Evolutionary conservation across 2,113 vertebrate genomes (phyloP).

Genomic region (Corydoras maculifer): DNA sequence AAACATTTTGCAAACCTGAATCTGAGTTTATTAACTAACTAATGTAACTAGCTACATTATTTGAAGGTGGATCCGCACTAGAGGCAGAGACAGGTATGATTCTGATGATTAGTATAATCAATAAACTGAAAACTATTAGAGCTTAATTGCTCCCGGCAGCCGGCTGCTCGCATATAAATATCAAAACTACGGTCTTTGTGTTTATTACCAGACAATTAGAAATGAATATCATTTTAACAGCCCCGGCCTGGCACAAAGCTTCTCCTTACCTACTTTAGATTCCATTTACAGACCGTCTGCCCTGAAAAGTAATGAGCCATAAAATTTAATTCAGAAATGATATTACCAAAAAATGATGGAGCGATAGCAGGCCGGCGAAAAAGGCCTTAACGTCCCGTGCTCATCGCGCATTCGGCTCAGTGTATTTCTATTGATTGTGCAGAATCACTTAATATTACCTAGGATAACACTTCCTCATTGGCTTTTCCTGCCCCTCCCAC

Average conservation of each 20-base stretch:
- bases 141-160: slow-evolving; percentile 68
- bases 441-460: slow-evolving; percentile 67
- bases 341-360: slow-evolving; percentile 83
- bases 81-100: too few relatives aligned
- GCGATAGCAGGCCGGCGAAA: slow-evolving; percentile 72
- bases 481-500: slow-evolving; percentile 25
- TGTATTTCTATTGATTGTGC: slow-evolving; percentile 65
- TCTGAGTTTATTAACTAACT: too few relatives aligned
- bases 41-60: too few relatives aligned
- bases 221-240: slow-evolving; percentile 86
- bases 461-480: slow-evolving; percentile 65
- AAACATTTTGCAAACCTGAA: too few relatives aligned
- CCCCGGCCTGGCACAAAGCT: slow-evolving; percentile 75
- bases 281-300: slow-evolving; percentile 82
- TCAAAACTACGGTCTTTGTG: slow-evolving; percentile 78
- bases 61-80: too few relatives aligned
- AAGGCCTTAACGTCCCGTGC: slow-evolving; percentile 64
- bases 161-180: slow-evolving; percentile 78
- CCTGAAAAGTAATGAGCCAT: slow-evolving; percentile 88
- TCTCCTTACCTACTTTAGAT: slow-evolving; percentile 82
- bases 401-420: slow-evolving; percentile 69
- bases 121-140: slow-evolving; percentile 34
- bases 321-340: slow-evolving; percentile 98
- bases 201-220: slow-evolving; percentile 90
- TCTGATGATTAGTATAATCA: too few relatives aligned